Conservation (phyloP, 2,113 vertebrate genomes). For the Tichodroma muraria region DNA sequence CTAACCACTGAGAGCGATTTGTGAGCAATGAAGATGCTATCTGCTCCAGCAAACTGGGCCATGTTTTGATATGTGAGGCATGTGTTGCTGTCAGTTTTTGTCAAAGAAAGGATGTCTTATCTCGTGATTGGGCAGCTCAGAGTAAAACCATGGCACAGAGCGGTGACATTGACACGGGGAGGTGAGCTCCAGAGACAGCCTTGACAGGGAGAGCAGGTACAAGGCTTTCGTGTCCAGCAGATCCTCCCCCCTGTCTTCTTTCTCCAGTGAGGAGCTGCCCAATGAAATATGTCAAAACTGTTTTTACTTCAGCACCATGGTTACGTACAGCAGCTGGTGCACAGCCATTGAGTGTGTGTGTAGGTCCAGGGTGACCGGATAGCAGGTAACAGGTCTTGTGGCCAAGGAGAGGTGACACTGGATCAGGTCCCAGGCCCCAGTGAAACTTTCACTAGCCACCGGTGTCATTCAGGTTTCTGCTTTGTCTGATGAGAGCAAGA, state of each 20-base stretch:
- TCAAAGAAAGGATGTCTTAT: not conserved
- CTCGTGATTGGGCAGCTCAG: not conserved
- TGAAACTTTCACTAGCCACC: not conserved
- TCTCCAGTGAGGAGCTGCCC: not conserved
- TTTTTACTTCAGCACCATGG: not conserved
- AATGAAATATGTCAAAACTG: not conserved
- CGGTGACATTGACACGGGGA: fast-evolving
- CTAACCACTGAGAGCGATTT: not conserved
- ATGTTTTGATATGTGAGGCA: not conserved
- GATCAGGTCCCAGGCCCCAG: not conserved
- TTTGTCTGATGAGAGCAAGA: not conserved
- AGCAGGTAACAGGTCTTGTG: not conserved
- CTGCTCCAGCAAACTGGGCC: not conserved
- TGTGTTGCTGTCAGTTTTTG: not conserved
- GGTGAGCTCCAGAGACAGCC: not conserved
- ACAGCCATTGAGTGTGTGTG: fast-evolving
- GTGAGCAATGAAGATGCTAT: conserved; percentile 3
- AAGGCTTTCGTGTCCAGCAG: not conserved
- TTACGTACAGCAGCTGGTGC: not conserved
- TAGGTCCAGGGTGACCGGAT: not conserved
- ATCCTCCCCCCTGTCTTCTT: not conserved
- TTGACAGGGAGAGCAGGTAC: not conserved
- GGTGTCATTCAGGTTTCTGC: not conserved
- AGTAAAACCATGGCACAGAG: not conserved
- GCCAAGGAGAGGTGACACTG: not conserved